Conservation (phyloP, 2,113 vertebrate genomes). For the Sturnira hondurensis region DNA sequence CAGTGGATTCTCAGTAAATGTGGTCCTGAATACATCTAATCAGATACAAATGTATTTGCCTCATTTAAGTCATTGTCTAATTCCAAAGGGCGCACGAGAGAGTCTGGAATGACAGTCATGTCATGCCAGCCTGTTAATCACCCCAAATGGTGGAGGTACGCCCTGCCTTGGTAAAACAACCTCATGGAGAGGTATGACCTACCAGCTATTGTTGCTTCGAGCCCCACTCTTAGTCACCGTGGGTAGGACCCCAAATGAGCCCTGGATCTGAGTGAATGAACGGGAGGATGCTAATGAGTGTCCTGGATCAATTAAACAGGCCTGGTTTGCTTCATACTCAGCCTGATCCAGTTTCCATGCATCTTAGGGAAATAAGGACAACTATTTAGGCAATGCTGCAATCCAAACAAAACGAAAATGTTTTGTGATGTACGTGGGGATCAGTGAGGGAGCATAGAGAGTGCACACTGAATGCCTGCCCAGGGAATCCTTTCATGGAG, state of each 20-base stretch:
- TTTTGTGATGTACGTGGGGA: neutral
- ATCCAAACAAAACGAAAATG: conserved; percentile 55
- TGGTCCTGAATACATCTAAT: neutral
- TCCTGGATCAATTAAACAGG: conserved; percentile 26
- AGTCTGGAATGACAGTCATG: conserved; percentile 1
- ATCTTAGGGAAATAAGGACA: conserved; percentile 54
- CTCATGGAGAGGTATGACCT: neutral
- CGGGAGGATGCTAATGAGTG: conserved; percentile 31
- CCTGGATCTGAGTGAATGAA: conserved; percentile 6
- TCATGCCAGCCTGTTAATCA: neutral
- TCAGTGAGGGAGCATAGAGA: neutral
- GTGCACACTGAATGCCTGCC: neutral
- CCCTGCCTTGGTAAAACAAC: neutral
- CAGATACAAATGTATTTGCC: neutral
- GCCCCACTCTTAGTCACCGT: neutral
- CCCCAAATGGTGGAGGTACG: neutral
- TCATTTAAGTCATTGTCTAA: neutral
- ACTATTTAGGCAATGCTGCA: conserved; percentile 40
- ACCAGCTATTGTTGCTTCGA: neutral
- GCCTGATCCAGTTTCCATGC: conserved; percentile 37
- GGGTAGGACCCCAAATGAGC: neutral
- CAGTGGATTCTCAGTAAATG: neutral
- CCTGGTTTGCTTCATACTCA: conserved; percentile 50
- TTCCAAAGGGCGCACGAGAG: neutral
- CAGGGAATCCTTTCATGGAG: neutral